phyloP scores from a whole-genome alignment of 2,888 invertebrate species.

The Caenorhabditis drosophilae region DNA sequence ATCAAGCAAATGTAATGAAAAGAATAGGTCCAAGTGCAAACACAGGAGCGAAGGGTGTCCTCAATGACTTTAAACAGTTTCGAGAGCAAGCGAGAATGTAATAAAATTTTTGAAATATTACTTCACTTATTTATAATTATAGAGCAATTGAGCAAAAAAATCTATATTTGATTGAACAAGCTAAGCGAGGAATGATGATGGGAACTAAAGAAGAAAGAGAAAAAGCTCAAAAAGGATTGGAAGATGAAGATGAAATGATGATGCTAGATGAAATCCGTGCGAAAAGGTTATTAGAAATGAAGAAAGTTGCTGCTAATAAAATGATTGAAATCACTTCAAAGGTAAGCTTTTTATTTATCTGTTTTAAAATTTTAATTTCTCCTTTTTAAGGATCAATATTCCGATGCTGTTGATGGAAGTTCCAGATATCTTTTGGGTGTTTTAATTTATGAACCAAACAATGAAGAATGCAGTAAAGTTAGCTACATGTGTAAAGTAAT shows the following conservation, averaged over 20 bases:
- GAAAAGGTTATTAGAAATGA: conserved; percentile 52
- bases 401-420: conserved; percentile 36
- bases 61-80: conserved; percentile 42
- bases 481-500: conserved; percentile 28
- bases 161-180: conserved; percentile 28
- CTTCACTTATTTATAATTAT: not conserved
- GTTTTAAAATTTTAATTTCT: too few relatives aligned
- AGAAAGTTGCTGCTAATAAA: conserved; percentile 41
- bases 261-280: conserved; percentile 52
- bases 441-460: conserved; percentile 42
- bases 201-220: conserved; percentile 44
- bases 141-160: conserved; percentile 31
- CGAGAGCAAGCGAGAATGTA: conserved; percentile 35
- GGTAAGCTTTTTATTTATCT: conserved; percentile 38
- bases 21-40: conserved; percentile 31
- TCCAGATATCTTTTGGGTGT: conserved; percentile 31
- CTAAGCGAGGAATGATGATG: conserved; percentile 44
- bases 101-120: not conserved
- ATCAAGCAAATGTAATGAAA: conserved; percentile 50
- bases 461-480: conserved; percentile 28
- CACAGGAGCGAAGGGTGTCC: conserved; percentile 55
- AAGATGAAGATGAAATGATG: conserved; percentile 50
- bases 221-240: conserved; percentile 15
- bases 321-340: conserved; percentile 57
- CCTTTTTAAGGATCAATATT: conserved; percentile 41